These are phyloP conservation scores for Cerastis leucographa DNA, from an alignment of 2,888 invertebrate species.

Conservation along the genomic window DNA sequence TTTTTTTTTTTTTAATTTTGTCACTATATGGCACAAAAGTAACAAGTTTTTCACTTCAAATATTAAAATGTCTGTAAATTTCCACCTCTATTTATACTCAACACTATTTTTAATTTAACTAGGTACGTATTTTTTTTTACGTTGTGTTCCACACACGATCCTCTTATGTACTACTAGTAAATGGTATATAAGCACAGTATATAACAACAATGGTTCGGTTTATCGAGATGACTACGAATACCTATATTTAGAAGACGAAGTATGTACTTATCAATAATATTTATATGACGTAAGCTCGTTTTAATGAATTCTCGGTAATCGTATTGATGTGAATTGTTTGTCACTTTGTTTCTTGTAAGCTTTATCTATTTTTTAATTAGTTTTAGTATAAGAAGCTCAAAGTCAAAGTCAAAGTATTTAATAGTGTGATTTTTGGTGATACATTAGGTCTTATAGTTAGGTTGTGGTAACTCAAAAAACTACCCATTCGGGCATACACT, in stretches of 20 bases:
- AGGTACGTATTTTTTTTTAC: fast-evolving
- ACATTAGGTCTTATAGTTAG: too few species aligned
- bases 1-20: neutral
- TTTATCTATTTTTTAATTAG: constrained; percentile 3
- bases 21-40: neutral
- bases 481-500: too few species aligned
- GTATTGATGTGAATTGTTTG: constrained; percentile 12
- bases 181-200: neutral
- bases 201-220: constrained; percentile 12
- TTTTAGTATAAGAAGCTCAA: neutral
- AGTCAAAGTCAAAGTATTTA: too few species aligned
- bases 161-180: neutral
- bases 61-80: neutral
- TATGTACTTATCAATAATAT: neutral
- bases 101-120: neutral
- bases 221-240: constrained; percentile 4
- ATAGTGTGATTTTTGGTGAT: too few species aligned
- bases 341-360: constrained; percentile 6
- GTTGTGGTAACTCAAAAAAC: too few species aligned
- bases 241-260: neutral
- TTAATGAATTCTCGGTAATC: constrained; percentile 42
- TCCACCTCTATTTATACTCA: neutral
- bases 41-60: neutral
- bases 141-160: neutral
- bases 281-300: neutral